phyloP scores from a whole-genome alignment of 2,888 invertebrate genomes.

The Archips xylosteana region DNA sequence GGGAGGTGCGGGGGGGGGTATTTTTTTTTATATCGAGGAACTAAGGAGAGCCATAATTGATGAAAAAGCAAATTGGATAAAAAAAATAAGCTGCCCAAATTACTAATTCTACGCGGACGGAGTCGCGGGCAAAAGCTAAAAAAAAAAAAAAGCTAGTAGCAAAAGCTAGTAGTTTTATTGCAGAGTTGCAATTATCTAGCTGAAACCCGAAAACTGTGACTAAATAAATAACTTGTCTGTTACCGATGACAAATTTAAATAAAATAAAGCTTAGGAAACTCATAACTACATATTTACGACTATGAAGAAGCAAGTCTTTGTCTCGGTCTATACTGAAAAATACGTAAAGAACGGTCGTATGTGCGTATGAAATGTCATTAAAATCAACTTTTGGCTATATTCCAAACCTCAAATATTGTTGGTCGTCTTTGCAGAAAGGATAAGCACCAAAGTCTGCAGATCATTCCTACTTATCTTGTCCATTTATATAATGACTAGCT shows the following conservation, averaged over 20 bases:
- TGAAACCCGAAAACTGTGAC: background rate
- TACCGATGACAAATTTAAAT: constrained; percentile 2
- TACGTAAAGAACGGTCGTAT: constrained; percentile 69
- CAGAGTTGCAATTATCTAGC: background rate
- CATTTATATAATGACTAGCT: constrained; percentile 50
- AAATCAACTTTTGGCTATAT: constrained; percentile 78
- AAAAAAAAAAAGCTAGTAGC: too few species aligned
- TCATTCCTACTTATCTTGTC: constrained; percentile 58
- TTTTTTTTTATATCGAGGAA: too few species aligned
- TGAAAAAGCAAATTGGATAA: too few species aligned
- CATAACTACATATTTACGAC: constrained; percentile 5
- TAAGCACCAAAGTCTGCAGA: constrained; percentile 60
- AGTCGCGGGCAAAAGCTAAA: too few species aligned
- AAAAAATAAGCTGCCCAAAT: too few species aligned
- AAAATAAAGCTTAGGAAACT: constrained; percentile 9
- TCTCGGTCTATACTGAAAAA: constrained; percentile 48
- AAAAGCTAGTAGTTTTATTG: too few species aligned
- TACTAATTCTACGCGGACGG: too few species aligned
- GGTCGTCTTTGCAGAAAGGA: constrained; percentile 73
- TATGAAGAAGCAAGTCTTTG: constrained; percentile 25
- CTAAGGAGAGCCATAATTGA: too few species aligned
- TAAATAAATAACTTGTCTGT: background rate
- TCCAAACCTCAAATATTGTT: constrained; percentile 79
- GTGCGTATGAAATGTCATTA: constrained; percentile 81
- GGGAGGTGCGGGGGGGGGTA: too few species aligned